Evolutionary conservation across 2,113 vertebrate species (phyloP).

Genomic region (Alectura lathami): DNA sequence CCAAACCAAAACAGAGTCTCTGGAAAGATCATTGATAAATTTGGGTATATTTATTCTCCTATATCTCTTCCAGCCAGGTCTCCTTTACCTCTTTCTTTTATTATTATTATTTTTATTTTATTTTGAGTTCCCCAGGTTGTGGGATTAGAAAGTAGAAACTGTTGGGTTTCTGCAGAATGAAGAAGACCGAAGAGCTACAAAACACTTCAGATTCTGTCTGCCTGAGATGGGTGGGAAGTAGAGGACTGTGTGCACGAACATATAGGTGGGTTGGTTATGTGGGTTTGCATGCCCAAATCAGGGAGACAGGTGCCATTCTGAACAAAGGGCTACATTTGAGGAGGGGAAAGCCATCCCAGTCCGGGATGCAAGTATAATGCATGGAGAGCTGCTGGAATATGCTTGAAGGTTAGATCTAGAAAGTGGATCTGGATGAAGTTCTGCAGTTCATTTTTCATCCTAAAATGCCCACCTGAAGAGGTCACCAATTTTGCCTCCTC

Average conservation of each 20-base stretch:
- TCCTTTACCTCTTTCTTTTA: neutral
- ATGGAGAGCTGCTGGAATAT: neutral
- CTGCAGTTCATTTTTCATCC: neutral
- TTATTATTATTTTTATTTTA: neutral
- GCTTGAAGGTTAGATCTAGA: neutral
- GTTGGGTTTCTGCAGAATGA: neutral
- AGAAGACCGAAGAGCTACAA: neutral
- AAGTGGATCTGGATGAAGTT: neutral
- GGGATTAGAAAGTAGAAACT: neutral
- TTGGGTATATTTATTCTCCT: neutral
- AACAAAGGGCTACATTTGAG: neutral
- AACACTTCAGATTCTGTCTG: neutral
- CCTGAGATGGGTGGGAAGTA: neutral
- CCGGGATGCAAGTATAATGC: neutral
- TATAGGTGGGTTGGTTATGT: neutral
- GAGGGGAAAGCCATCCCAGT: neutral
- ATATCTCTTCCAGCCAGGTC: neutral
- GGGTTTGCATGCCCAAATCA: neutral
- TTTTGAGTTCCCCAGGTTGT: neutral
- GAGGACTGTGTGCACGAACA: neutral
- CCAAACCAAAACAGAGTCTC: neutral
- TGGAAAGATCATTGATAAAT: neutral
- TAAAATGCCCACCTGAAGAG: neutral
- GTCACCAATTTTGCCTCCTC: neutral
- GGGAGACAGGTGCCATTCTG: neutral